Evolutionary conservation across 1,140 invertebrate species (phyloP).

Genomic region (Tetranychus cinnabarinus): DNA sequence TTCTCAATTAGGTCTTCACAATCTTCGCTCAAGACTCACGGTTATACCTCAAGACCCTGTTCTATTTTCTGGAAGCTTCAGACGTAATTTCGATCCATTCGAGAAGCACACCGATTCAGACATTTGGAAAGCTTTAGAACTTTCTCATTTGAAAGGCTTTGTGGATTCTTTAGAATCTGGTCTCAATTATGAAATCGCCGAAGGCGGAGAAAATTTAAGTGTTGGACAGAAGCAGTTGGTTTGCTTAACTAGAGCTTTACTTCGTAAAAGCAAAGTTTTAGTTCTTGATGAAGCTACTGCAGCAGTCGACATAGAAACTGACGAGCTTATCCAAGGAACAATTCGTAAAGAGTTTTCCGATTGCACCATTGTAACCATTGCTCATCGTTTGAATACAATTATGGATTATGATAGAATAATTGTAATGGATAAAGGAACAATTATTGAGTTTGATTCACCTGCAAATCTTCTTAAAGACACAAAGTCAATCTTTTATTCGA

Average conservation of each 20-base stretch:
- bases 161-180: constrained; percentile 4
- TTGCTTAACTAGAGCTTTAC: constrained; percentile 56
- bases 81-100: constrained; percentile 27
- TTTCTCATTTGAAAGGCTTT: constrained; percentile 12
- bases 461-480: constrained; percentile 14
- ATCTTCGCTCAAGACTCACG: constrained; percentile 43
- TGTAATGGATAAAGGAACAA: constrained; percentile 19
- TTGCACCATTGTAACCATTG: constrained; percentile 26
- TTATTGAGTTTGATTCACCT: constrained; percentile 26
- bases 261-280: constrained; percentile 26
- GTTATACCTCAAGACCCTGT: constrained; percentile 24
- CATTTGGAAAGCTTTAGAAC: constrained; percentile 18
- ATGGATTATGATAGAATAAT: constrained; percentile 18
- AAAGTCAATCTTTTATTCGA: not conserved
- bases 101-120: constrained; percentile 17
- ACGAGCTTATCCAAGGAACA: constrained; percentile 15
- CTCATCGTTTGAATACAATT: constrained; percentile 23
- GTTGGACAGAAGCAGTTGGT: constrained; percentile 45
- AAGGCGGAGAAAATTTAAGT: constrained; percentile 14
- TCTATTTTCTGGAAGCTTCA: constrained; percentile 47
- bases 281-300: constrained; percentile 21
- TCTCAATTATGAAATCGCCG: constrained; percentile 6
- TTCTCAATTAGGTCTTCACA: constrained; percentile 58
- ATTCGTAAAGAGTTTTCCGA: constrained; percentile 18
- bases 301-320: constrained; percentile 38